Conservation (phyloP, 2,113 vertebrate species). For the Scolopax mira region DNA sequence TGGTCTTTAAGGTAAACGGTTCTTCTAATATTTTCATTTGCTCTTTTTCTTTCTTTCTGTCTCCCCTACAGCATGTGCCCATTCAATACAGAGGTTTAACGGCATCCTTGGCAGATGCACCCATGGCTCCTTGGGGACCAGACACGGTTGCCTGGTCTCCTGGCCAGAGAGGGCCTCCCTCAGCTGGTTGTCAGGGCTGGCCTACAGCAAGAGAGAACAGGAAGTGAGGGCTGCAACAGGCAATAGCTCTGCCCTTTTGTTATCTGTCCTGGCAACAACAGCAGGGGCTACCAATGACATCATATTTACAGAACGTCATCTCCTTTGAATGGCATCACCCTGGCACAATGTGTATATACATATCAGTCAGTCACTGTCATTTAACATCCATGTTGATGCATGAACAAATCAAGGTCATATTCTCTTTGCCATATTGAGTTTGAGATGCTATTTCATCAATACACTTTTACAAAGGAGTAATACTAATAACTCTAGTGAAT, state of each 20-base stretch:
- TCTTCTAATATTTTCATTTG: neutral
- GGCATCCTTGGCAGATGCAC: neutral
- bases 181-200: neutral
- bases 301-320: neutral
- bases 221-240: neutral
- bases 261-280: neutral
- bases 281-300: neutral
- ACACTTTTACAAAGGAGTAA: neutral
- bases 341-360: neutral
- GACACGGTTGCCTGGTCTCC: no score
- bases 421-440: neutral
- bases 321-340: neutral
- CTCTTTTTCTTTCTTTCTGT: neutral
- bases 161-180: no score
- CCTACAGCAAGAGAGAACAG: neutral
- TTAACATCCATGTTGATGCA: neutral
- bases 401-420: neutral
- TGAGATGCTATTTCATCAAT: neutral
- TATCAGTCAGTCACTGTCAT: neutral
- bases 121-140: accelerated
- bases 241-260: neutral
- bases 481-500: neutral
- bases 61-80: accelerated
- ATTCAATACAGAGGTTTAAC: neutral
- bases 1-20: neutral